phyloP scores from a whole-genome alignment of 2,797 vertebrate species.

The Molothrus ater region DNA sequence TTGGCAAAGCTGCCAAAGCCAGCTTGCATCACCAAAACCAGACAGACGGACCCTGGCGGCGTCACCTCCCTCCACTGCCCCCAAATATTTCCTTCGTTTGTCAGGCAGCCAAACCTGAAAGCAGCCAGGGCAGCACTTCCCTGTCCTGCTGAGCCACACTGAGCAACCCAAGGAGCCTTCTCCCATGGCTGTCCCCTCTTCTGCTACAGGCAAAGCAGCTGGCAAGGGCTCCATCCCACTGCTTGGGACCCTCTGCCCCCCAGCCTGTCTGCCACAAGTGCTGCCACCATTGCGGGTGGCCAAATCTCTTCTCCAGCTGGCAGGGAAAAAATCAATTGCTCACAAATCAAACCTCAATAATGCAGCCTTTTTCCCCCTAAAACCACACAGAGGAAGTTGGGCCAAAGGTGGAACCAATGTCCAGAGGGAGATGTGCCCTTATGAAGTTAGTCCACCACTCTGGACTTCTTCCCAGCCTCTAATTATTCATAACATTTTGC shows the following conservation, averaged over 20 bases:
- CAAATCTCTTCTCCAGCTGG: background rate
- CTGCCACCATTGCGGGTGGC: rapidly evolving
- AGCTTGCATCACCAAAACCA: conserved; percentile 1
- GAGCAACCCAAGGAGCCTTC: background rate
- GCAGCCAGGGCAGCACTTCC: background rate
- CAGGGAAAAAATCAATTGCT: background rate
- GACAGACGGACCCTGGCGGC: background rate
- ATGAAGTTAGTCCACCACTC: background rate
- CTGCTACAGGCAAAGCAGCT: background rate
- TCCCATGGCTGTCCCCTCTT: background rate
- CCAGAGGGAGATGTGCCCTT: background rate
- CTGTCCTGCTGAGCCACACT: background rate
- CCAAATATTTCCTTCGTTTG: conserved; percentile 18
- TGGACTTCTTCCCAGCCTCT: background rate
- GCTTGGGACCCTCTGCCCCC: background rate
- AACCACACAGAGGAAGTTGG: rapidly evolving
- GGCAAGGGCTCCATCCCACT: rapidly evolving
- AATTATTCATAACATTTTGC: background rate
- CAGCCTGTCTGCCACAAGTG: background rate
- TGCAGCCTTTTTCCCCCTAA: background rate
- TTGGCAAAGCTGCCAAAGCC: background rate
- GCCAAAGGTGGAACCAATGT: background rate
- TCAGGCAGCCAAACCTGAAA: background rate
- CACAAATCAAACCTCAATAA: background rate
- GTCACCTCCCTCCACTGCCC: background rate